Percentiles rank a stretch among this genome's conserved stretches.
Evolutionary conservation across 2,113 vertebrate species (phyloP).

Genomic region (Pollachius pollachius): DNA sequence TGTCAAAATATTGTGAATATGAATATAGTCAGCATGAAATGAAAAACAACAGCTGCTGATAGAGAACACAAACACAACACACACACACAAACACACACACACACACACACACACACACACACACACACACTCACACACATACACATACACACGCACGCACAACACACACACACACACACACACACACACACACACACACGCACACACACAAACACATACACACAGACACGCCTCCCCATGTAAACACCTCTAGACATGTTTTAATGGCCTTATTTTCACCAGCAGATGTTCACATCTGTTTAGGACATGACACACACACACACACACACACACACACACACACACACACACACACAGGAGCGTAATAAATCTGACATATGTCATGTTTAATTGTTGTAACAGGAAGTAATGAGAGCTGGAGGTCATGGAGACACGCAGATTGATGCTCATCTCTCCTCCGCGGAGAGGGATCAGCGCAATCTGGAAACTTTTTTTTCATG

Average conservation of each 20-base stretch:
- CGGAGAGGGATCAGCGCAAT: slow-evolving; percentile 46
- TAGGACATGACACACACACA: slow-evolving; percentile 36
- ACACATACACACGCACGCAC: too few relatives aligned
- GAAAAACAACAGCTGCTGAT: neutral
- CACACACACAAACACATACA: too few relatives aligned
- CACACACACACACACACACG: too few relatives aligned
- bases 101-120: neutral
- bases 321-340: slow-evolving; percentile 29
- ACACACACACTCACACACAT: too few relatives aligned
- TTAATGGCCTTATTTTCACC: slow-evolving; percentile 58
- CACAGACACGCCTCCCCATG: too few relatives aligned
- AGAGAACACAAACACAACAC: slow-evolving; percentile 22
- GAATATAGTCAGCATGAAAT: neutral
- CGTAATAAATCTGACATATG: neutral
- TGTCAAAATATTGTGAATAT: neutral
- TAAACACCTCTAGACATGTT: slow-evolving; percentile 58
- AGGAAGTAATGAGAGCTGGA: slow-evolving; percentile 57
- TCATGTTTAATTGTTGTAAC: slow-evolving; percentile 51
- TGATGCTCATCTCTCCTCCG: slow-evolving; percentile 55
- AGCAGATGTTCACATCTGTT: slow-evolving; percentile 64
- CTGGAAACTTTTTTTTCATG: slow-evolving; percentile 55
- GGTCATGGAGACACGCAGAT: slow-evolving; percentile 54
- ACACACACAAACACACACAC: slow-evolving; percentile 6
- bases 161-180: too few relatives aligned
- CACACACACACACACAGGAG: slow-evolving; percentile 5